Evolutionary conservation across 2,113 vertebrate genomes (phyloP).

Genomic region (Sclerurus mexicanus): DNA sequence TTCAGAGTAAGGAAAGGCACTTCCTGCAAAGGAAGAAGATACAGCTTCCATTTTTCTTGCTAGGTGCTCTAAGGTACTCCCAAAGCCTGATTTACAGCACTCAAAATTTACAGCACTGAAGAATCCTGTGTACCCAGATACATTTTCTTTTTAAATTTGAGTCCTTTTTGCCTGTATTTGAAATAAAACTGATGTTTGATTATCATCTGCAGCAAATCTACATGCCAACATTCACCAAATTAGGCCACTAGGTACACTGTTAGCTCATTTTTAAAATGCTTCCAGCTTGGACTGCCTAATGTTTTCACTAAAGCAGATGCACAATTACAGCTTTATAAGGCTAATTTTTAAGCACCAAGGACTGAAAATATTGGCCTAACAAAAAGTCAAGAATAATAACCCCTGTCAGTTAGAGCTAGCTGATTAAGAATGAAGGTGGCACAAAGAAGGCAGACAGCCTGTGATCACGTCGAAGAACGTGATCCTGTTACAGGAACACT

Average conservation of each 20-base stretch:
- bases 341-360: constrained; percentile 6
- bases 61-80: not conserved
- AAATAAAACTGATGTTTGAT: not conserved
- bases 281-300: not conserved
- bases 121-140: not conserved
- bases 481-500: constrained; percentile 13
- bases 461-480: constrained; percentile 5
- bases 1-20: not conserved
- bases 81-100: not conserved
- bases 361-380: constrained; percentile 32
- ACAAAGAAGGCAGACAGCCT: not conserved
- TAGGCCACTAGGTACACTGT: not conserved
- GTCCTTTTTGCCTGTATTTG: not conserved
- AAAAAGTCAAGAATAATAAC: constrained; percentile 27
- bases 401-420: not conserved
- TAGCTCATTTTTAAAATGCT: not conserved
- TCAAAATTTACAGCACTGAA: not conserved
- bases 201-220: not conserved
- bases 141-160: not conserved
- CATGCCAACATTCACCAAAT: not conserved
- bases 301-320: not conserved
- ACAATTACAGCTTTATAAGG: not conserved
- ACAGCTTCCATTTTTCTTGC: not conserved
- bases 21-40: not conserved
- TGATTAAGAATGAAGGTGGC: constrained; percentile 17